Evolutionary conservation across 2,113 vertebrate genomes (phyloP), one percentile per base, ranked within the genome.

Genomic region (Urocolius indicus): DNA sequence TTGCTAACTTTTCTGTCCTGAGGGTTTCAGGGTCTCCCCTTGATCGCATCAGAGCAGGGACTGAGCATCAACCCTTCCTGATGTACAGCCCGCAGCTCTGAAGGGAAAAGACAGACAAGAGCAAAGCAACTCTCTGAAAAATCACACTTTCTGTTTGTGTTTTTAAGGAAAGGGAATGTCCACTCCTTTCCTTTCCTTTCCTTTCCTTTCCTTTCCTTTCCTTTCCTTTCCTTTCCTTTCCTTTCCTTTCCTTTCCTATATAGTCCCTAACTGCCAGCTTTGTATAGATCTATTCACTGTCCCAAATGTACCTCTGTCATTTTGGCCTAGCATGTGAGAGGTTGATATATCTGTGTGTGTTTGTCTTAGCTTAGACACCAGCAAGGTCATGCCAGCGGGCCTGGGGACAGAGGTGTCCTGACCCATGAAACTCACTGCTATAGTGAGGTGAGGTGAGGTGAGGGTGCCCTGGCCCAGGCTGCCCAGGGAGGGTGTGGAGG

Each of bases 261-360:
- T 0, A 0, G 7, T 36, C 22, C 9, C 26, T 36, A 9, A 17
- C 4, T 3, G 0, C 8, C 63, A 62, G 30, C 36, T 90, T 86
- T 67, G 22, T 1, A 5, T 9, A 72, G 62, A 61, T 34, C n/a
- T 61, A 5, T 54, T 80, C 61, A 18, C 36, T 32, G 18, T 27
- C 45, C 32, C 54, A 61, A 41, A 61, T 1, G 23, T 16, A 18
- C 1, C 11, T 61, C 79, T 24, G 69, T 4, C 0, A 1, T 8
- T 36, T 22, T 87, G 52, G 5, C 18, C 52, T 49, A 24, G 3
- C 22, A 54, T 0, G 0, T 14, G 52, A 84, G 10, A 66, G 5
- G 1, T 45, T 62, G 41, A 7, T 58, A 16, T 57, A n/a, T 21
- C 19, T 80, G 32, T 16, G 13, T 48, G 26, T n/a, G 4, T 19